Evolutionary conservation across 2,888 invertebrate genomes (phyloP).

Genomic region (Eudemis profundana): DNA sequence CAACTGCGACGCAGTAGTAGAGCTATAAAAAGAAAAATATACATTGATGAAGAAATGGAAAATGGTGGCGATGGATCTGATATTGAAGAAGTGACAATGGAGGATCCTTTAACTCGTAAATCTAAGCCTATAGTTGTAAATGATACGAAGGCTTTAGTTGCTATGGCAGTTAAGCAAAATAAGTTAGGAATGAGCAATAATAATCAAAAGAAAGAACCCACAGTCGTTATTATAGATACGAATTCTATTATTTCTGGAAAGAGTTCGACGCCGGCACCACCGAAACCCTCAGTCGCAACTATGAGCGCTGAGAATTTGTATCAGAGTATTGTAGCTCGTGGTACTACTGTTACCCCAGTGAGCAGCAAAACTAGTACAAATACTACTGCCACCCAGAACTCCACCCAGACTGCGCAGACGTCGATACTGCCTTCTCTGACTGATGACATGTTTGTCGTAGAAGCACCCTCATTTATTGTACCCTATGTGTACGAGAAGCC

Average conservation of each 20-base stretch:
- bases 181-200: conserved; percentile 53
- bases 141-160: conserved; percentile 89
- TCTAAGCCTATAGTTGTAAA: conserved; percentile 86
- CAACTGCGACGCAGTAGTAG: conserved; percentile 69
- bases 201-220: conserved; percentile 88
- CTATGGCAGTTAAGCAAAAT: conserved; percentile 87
- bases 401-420: conserved; percentile 80
- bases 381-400: conserved; percentile 62
- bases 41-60: conserved; percentile 79
- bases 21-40: conserved; percentile 82
- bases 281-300: conserved; percentile 75
- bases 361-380: conserved; percentile 57
- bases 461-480: conserved; percentile 96
- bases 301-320: conserved; percentile 87
- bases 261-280: conserved; percentile 81
- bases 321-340: conserved; percentile 77
- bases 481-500: conserved; percentile 97
- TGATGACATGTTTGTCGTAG: conserved; percentile 96
- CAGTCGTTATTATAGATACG: conserved; percentile 92
- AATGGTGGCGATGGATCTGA: conserved; percentile 86
- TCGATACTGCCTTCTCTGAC: conserved; percentile 92
- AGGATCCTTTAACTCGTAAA: conserved; percentile 81
- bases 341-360: conserved; percentile 74
- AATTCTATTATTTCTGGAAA: conserved; percentile 88
- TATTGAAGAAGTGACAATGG: conserved; percentile 86